Evolutionary conservation across 2,888 invertebrate genomes (phyloP).

Genomic region (Dolomedes plantarius): DNA sequence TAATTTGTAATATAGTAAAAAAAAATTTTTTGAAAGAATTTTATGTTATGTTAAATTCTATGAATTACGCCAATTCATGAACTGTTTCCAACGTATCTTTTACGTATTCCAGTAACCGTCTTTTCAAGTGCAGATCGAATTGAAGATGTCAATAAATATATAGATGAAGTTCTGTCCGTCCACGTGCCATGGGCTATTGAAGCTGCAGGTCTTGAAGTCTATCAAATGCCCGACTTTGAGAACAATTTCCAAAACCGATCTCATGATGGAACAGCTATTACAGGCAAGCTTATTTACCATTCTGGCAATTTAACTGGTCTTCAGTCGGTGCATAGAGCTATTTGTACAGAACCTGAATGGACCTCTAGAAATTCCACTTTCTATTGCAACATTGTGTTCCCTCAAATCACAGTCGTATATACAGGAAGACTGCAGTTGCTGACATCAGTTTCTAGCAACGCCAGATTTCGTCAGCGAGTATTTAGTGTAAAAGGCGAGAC

Average conservation of each 20-base stretch:
- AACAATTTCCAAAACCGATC: slow-evolving; percentile 31
- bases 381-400: neutral
- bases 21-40: no score
- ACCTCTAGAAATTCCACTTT: slow-evolving; percentile 22
- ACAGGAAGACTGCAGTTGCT: neutral
- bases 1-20: no score
- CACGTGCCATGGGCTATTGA: slow-evolving; percentile 26
- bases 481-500: neutral
- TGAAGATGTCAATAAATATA: slow-evolving; percentile 15
- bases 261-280: slow-evolving; percentile 25
- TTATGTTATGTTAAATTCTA: no score
- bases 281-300: slow-evolving; percentile 20
- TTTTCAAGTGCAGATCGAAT: slow-evolving; percentile 1
- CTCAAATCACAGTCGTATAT: slow-evolving; percentile 27
- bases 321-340: slow-evolving; percentile 14
- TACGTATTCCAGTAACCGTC: slow-evolving; percentile 21
- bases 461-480: neutral
- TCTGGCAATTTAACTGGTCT: slow-evolving; percentile 50
- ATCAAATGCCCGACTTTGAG: slow-evolving; percentile 38
- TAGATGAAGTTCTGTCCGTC: slow-evolving; percentile 46
- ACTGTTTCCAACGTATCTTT: neutral
- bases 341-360: slow-evolving; percentile 25
- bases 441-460: neutral
- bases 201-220: neutral
- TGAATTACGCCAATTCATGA: no score